Conservation (phyloP, 2,888 invertebrate species). For the Parochlus steinenii region DNA sequence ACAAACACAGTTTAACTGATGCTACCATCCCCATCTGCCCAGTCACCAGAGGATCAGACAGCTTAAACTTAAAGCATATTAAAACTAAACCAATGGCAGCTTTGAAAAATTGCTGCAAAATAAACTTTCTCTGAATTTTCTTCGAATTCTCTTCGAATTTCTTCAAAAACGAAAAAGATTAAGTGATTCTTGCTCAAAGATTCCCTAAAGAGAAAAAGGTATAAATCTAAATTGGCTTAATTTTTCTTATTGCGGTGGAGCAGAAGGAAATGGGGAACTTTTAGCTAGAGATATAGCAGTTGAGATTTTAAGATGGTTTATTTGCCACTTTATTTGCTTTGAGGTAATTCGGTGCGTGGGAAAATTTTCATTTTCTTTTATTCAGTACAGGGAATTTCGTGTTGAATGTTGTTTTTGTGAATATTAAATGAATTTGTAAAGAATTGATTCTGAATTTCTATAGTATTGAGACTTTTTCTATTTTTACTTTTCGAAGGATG, state of each 20-base stretch:
- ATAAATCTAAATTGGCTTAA: slow-evolving; percentile 11
- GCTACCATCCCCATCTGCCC: slow-evolving; percentile 2
- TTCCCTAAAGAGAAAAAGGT: slow-evolving; percentile 5
- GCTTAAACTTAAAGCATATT: too few relatives aligned
- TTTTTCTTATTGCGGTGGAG: slow-evolving; percentile 1
- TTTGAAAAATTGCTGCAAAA: neutral
- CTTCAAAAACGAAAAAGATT: neutral
- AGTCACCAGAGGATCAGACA: too few relatives aligned
- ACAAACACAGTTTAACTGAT: neutral
- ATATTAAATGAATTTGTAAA: too few relatives aligned
- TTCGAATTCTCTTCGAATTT: neutral
- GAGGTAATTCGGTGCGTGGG: slow-evolving; percentile 2
- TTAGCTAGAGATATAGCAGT: too few relatives aligned
- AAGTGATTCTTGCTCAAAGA: slow-evolving; percentile 4
- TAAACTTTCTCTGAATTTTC: neutral
- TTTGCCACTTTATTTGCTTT: neutral
- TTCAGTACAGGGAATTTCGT: too few relatives aligned
- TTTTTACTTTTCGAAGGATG: too few relatives aligned
- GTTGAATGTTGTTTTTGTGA: too few relatives aligned
- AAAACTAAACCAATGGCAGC: neutral
- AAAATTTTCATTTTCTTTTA: too few relatives aligned
- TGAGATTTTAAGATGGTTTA: slow-evolving; percentile 1
- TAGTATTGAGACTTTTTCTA: too few relatives aligned
- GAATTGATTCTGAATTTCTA: too few relatives aligned
- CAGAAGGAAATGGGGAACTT: neutral